A percentile compares a stretch with the other conserved stretches of the same genome.
These are phyloP conservation scores for Temnothorax unifasciatus DNA, from an alignment of 2,888 invertebrate genomes.

Conservation along the genomic window DNA sequence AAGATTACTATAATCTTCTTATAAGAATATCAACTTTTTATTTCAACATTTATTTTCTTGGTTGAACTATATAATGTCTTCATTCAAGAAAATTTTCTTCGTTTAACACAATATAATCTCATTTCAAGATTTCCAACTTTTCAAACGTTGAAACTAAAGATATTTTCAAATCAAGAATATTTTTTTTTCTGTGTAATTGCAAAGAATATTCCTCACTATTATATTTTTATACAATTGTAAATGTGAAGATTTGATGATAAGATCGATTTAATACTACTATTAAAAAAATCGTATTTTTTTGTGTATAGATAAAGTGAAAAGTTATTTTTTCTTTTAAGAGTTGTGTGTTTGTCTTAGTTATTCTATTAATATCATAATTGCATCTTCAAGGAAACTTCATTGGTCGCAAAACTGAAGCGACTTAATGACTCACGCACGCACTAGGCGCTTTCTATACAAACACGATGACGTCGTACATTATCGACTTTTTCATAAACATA, in stretches of 20 bases:
- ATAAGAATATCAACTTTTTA: no score
- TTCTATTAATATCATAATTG: not conserved
- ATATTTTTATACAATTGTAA: not conserved
- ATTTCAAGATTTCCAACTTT: no score
- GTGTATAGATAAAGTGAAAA: not conserved
- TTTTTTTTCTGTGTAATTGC: no score
- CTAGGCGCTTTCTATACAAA: conserved; percentile 20
- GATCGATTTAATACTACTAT: not conserved
- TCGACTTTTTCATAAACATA: conserved; percentile 39
- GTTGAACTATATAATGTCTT: no score
- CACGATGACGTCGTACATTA: conserved; percentile 1
- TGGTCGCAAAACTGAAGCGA: not conserved
- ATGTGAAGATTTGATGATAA: not conserved
- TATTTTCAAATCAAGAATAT: no score
- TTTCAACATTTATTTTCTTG: no score
- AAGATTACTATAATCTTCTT: no score
- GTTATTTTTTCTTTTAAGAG: not conserved
- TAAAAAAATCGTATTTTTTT: not conserved
- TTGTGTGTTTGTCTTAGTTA: not conserved
- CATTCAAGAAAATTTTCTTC: no score
- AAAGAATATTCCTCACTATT: not conserved
- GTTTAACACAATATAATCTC: no score
- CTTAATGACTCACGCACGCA: conserved; percentile 12
- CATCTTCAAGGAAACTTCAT: conserved; percentile 27
- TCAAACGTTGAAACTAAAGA: no score